Percentiles rank a stretch among this genome's conserved stretches.
Evolutionary conservation across 1,140 invertebrate genomes (phyloP).

Genomic region (Odontomachus brunneus): DNA sequence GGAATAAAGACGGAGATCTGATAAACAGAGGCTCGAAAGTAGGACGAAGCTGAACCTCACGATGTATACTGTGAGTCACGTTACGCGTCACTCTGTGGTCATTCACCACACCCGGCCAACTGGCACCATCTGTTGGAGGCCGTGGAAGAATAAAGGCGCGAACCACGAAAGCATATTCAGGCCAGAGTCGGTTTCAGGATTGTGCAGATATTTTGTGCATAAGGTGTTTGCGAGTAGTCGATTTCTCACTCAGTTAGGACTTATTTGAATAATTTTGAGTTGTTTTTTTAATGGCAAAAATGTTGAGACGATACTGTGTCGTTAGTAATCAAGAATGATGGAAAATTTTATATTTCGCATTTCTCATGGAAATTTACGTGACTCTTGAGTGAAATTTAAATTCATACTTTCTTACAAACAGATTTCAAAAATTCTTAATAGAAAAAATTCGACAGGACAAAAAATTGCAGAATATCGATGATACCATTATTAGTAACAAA

Average conservation of each 20-base stretch:
- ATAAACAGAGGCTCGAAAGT: background rate
- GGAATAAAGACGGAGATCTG: background rate
- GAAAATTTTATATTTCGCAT: background rate
- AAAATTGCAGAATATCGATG: background rate
- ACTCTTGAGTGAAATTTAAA: background rate
- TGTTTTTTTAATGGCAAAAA: background rate
- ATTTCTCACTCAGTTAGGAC: background rate
- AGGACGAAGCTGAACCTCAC: constrained; percentile 38
- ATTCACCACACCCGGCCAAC: constrained; percentile 74
- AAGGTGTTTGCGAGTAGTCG: background rate
- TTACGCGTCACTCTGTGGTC: constrained; percentile 73
- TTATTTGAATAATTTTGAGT: background rate
- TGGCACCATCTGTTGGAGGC: constrained; percentile 59
- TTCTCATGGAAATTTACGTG: background rate
- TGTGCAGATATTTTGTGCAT: background rate
- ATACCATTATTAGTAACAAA: background rate
- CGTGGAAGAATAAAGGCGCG: background rate
- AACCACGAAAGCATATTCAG: background rate
- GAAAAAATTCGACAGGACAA: background rate
- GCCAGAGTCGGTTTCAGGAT: constrained; percentile 26
- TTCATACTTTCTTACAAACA: background rate
- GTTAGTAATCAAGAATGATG: no score
- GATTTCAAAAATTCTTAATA: background rate
- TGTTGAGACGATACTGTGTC: background rate
- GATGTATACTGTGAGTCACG: constrained; percentile 70